A percentile compares a stretch with the other conserved stretches of the same genome.
Evolutionary conservation across 2,797 vertebrate species (phyloP).

Genomic region (Galago senegalensis): DNA sequence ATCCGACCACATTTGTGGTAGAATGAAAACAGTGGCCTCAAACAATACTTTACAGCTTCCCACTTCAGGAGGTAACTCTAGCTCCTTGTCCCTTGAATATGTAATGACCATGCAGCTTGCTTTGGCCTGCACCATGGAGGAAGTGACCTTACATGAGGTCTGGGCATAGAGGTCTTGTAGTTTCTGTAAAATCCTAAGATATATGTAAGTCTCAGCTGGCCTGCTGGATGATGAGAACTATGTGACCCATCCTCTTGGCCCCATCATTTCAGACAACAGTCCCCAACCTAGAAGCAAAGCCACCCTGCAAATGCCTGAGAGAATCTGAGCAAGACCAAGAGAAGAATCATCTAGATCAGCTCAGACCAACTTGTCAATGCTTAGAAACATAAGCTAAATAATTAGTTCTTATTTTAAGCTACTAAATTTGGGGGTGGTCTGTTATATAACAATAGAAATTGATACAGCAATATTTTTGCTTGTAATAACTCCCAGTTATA

Average conservation of each 20-base stretch:
- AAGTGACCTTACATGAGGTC: not conserved
- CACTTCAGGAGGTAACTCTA: not conserved
- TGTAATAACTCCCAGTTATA: constrained; percentile 35
- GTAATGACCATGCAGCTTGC: not conserved
- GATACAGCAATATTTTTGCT: constrained; percentile 19
- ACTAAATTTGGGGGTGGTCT: not conserved
- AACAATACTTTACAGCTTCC: not conserved
- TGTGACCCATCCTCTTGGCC: not conserved
- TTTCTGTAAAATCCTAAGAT: not conserved
- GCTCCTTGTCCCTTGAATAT: not conserved
- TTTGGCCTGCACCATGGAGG: not conserved
- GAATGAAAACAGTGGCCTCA: not conserved
- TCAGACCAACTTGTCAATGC: not conserved
- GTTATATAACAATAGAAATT: not conserved
- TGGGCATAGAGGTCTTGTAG: not conserved
- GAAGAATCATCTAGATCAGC: not conserved
- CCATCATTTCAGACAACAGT: not conserved
- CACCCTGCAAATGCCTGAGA: not conserved
- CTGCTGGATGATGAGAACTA: not conserved
- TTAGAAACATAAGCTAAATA: constrained; percentile 27
- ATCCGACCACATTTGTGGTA: not conserved
- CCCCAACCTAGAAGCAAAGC: not conserved
- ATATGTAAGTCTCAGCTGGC: not conserved
- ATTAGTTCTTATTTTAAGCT: not conserved
- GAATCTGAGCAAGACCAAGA: not conserved